These are phyloP conservation scores for Etheostoma cragini DNA, from an alignment of 2,113 vertebrate species.

Conservation along the genomic window DNA sequence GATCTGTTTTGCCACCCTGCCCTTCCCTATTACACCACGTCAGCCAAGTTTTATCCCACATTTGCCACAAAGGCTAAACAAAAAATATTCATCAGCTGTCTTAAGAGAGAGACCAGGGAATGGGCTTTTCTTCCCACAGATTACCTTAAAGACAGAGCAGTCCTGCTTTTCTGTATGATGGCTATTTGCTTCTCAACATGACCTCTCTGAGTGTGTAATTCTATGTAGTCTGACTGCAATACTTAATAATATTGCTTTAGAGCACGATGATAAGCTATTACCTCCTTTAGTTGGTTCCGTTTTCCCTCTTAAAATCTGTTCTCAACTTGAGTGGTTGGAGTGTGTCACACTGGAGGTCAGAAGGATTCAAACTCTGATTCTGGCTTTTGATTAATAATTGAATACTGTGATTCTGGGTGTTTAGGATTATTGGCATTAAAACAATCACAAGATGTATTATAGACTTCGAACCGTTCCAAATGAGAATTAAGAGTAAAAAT, in stretches of 20 bases:
- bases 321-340: not conserved
- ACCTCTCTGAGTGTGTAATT: not conserved
- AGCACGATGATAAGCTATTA: slow-evolving; percentile 1
- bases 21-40: slow-evolving; percentile 27
- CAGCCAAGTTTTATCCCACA: not conserved
- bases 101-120: not conserved
- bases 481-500: not conserved
- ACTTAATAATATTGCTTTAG: slow-evolving; percentile 11
- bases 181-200: not conserved
- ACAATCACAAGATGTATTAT: not conserved
- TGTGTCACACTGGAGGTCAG: not conserved
- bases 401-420: not conserved
- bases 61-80: slow-evolving; percentile 44
- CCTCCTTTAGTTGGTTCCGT: slow-evolving; percentile 16
- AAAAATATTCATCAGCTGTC: slow-evolving; percentile 45
- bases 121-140: not conserved
- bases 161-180: not conserved
- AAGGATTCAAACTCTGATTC: not conserved
- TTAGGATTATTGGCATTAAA: not conserved
- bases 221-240: slow-evolving; percentile 5
- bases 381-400: not conserved
- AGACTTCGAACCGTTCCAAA: not conserved
- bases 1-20: slow-evolving; percentile 38
- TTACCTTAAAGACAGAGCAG: not conserved
- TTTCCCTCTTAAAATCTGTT: not conserved